These are phyloP conservation scores for Linnaemya vulpina DNA, from an alignment of 2,888 invertebrate species.

Conservation along the genomic window DNA sequence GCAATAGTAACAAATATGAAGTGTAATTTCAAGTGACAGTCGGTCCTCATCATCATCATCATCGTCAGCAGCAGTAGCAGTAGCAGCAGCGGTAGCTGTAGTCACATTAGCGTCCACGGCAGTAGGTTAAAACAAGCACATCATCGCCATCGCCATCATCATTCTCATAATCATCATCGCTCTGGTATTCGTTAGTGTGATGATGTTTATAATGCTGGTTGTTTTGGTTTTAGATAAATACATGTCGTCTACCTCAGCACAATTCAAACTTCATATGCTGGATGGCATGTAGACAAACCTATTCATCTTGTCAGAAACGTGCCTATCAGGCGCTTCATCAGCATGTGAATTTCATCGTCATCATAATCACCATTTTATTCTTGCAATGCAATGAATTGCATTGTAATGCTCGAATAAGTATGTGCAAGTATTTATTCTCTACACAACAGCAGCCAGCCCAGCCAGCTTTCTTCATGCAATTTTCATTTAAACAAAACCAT, in stretches of 20 bases:
- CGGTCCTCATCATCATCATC: conserved; percentile 54
- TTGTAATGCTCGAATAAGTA: conserved; percentile 42
- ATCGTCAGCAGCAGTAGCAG: conserved; percentile 12
- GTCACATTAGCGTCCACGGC: conserved; percentile 5
- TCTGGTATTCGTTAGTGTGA: conserved; percentile 31
- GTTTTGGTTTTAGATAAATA: conserved; percentile 66
- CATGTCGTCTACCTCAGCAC: conserved; percentile 70
- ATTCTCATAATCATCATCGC: conserved; percentile 35
- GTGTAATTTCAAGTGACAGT: conserved; percentile 73
- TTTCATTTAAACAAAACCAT: conserved; percentile 56
- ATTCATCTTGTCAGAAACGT: conserved; percentile 72
- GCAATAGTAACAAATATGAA: conserved; percentile 72
- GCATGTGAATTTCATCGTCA: conserved; percentile 66
- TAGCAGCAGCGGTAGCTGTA: not conserved
- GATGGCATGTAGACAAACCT: conserved; percentile 70
- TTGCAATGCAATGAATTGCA: conserved; percentile 51
- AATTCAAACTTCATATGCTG: conserved; percentile 66
- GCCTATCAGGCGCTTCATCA: conserved; percentile 70
- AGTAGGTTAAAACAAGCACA: conserved; percentile 32
- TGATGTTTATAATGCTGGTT: conserved; percentile 58
- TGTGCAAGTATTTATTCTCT: conserved; percentile 18
- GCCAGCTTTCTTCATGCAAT: conserved; percentile 49
- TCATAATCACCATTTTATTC: conserved; percentile 59
- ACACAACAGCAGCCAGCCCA: conserved; percentile 25
- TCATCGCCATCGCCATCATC: conserved; percentile 35